phyloP scores from a whole-genome alignment of 2,113 vertebrate genomes.

The Garra rufa region DNA sequence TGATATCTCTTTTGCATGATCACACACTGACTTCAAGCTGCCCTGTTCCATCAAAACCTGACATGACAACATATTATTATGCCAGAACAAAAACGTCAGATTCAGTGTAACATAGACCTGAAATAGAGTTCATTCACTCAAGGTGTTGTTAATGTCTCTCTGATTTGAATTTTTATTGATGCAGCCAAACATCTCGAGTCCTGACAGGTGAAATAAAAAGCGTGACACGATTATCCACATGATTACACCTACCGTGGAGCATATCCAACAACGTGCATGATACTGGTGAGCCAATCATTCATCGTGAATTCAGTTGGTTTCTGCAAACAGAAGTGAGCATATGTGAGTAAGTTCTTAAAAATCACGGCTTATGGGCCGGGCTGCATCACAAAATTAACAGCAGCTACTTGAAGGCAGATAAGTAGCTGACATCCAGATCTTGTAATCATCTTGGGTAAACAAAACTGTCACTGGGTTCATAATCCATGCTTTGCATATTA shows the following conservation, averaged over 20 bases:
- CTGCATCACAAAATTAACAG: conserved; percentile 20
- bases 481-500: conserved; percentile 13
- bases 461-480: background rate
- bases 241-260: conserved; percentile 12
- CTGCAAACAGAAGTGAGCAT: background rate
- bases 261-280: background rate
- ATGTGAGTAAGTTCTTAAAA: background rate
- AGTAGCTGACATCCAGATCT: conserved; percentile 25
- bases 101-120: background rate
- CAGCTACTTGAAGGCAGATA: background rate
- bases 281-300: background rate
- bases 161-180: conserved; percentile 29
- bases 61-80: background rate
- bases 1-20: conserved; percentile 27
- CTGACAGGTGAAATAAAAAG: conserved; percentile 26
- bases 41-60: background rate
- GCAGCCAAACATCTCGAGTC: conserved; percentile 1
- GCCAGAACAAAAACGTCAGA: background rate
- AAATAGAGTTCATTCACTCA: background rate
- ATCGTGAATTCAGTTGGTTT: conserved; percentile 6
- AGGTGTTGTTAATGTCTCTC: conserved; percentile 18
- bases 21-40: conserved; percentile 34
- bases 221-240: background rate
- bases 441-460: conserved; percentile 26
- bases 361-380: background rate